phyloP scores from a whole-genome alignment of 2,113 vertebrate genomes.

The Orycteropus afer region DNA sequence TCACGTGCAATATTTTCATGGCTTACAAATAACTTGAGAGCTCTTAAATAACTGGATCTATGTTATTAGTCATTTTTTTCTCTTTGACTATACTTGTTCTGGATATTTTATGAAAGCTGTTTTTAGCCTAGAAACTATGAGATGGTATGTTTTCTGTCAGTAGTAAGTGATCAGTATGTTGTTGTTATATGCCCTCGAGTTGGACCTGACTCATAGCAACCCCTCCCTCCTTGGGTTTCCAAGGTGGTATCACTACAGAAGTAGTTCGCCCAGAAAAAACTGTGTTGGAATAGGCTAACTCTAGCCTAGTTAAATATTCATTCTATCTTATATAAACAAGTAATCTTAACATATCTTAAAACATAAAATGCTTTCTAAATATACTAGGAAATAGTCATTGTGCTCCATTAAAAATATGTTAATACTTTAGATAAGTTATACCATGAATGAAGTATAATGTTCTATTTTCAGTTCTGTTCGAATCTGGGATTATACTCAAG shows the following conservation, averaged over 20 bases:
- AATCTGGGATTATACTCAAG: slow-evolving; percentile 99
- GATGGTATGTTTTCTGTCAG: background rate
- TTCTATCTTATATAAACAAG: background rate
- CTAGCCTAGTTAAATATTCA: background rate
- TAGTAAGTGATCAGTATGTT: slow-evolving; percentile 23
- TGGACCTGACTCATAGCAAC: too few species aligned
- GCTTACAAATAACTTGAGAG: background rate
- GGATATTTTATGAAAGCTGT: background rate
- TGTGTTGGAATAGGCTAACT: background rate
- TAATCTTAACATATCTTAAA: background rate
- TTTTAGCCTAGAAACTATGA: background rate
- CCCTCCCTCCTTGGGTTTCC: too few species aligned
- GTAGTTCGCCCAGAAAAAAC: too few species aligned
- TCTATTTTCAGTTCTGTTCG: slow-evolving; percentile 92
- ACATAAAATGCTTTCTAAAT: background rate
- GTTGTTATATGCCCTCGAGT: too few species aligned
- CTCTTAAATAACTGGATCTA: background rate
- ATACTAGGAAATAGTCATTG: background rate
- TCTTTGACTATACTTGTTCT: background rate
- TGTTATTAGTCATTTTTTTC: slow-evolving; percentile 16
- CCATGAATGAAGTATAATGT: background rate
- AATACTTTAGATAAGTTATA: background rate
- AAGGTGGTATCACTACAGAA: too few species aligned
- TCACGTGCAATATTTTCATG: background rate
- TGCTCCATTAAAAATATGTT: background rate